Base-by-base conservation (phyloP, 2,888 invertebrate species). In the Lysandra coridon region DNA sequence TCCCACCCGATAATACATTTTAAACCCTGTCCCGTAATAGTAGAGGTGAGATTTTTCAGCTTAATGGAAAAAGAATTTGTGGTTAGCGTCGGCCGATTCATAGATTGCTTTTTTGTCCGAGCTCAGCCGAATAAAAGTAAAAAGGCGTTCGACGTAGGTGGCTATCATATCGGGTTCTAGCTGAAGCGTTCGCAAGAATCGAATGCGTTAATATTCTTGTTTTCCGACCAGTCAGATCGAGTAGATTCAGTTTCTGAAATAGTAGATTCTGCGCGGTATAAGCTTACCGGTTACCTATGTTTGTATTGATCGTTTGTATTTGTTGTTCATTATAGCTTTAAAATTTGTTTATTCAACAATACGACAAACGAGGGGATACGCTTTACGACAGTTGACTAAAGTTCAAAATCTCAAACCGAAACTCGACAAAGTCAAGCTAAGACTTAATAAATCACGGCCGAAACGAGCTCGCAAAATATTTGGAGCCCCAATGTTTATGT, bases 61-160 rank as follows among this genome's bases (percentile, higher is more conserved):
- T 49, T 79, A 78, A 82, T 80, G 78, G 80, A 78, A 82, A 82
- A 81, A 80, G 82, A 82, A 85, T 84, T 85, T 85, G 86, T 85
- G 86, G 87, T 85, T 85, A 84, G 85, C 83, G 83, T 87, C 86
- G 87, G 88, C 87, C 89, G 90, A 91, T 90, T 92, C 92, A 89
- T 92, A 92, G 92, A 92, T 92, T 91, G 91, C 88, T 91, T 92
- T 91, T 93, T 92, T 92, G 90, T 91, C 86, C 87, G 87, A 88
- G 89, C 87, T 87, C 85, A 87, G 87, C 85, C 85, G 88, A 87
- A 92, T 89, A 91, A 91, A 91, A 90, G 88, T 88, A 84, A 84
- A 85, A 86, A 85, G 81, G 82, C 78, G 79, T 82, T 86, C 89
- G 86, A 87, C 87, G 88, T 89, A 88, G 90, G 88, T 90, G 89